A percentile compares a stretch with the other conserved stretches of the same genome.
Conservation (phyloP, 2,113 vertebrate species). For the Eidolon helvum region DNA sequence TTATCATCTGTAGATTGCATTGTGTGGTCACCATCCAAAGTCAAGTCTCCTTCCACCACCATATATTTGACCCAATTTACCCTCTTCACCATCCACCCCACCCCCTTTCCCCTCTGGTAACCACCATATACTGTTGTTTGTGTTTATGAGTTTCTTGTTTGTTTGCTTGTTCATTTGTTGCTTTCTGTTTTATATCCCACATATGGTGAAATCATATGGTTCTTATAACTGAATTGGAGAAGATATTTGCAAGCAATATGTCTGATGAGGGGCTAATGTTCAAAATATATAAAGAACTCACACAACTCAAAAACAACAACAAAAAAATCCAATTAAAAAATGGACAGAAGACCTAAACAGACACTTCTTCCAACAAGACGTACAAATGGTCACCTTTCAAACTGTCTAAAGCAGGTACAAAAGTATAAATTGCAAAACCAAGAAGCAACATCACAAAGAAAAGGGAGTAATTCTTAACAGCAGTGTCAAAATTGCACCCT, state of each 20-base stretch:
- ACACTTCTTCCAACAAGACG: not conserved
- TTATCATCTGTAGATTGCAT: not conserved
- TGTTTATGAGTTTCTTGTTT: not conserved
- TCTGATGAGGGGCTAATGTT: not conserved
- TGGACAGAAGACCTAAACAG: not conserved
- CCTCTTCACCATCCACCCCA: not conserved
- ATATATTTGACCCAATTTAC: not conserved
- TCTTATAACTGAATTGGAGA: not conserved
- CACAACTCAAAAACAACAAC: not conserved
- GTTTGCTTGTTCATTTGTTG: not conserved
- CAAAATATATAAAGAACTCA: not conserved
- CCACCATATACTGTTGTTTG: not conserved
- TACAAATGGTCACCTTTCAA: not conserved
- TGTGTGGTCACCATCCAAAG: not conserved
- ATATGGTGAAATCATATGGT: not conserved
- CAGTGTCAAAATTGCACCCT: not conserved
- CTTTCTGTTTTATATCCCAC: not conserved
- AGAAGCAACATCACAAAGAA: not conserved
- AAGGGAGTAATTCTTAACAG: not conserved
- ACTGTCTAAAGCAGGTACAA: not conserved
- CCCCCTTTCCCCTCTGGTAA: not conserved
- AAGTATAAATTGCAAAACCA: not conserved
- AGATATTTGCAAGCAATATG: not conserved
- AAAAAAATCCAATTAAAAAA: not conserved
- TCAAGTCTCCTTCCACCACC: not conserved